Base-by-base conservation (phyloP, 2,113 vertebrate genomes). In the Uria lomvia region DNA sequence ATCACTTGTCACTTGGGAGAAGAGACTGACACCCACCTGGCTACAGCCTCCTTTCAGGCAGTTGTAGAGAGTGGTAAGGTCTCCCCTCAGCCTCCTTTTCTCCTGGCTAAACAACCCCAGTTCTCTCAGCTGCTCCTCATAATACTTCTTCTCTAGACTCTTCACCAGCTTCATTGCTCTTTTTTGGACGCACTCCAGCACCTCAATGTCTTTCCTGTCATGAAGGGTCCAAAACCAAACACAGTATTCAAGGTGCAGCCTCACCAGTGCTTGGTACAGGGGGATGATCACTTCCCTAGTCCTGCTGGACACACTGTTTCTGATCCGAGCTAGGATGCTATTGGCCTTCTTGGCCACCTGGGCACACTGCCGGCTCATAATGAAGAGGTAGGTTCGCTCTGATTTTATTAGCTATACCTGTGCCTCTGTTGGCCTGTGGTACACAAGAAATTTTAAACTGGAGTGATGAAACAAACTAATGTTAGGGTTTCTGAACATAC, bases 1-100 rank as follows among this genome's bases (percentile, higher is more conserved):
- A 0, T n/a, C 16, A 3, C 12, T 8, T 17, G 38, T 59, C 42
- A 34, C 19, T 15, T 18, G 8, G n/a, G 14, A 75, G 12, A 72
- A 38, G 22, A 85, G 30, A 32, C 20, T 0, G 0, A n/a, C 5
- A 1, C 5, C 9, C 8, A n/a, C 59, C 8, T 76, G 1, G 1
- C 12, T 53, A 13, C 36, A 53, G 0, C 36, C 29, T 81, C 45
- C 32, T 42, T 71, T 55, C 52, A 63, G 34, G 29, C 8, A 10
- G 7, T 12, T 45, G 16, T 16, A 38, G 49, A 38, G 13, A 15
- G 18, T 0, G 0, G 13, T 20, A 10, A 63, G 20, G 34, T 73
- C 59, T 47, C 17, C 20, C 32, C 11, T 76, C 8, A 60, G 45
- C 56, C 36, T 58, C 7, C 38, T 53, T 15, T 29, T 29, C 30